Base-by-base conservation (phyloP, 2,797 vertebrate species). In the Picus viridis region DNA sequence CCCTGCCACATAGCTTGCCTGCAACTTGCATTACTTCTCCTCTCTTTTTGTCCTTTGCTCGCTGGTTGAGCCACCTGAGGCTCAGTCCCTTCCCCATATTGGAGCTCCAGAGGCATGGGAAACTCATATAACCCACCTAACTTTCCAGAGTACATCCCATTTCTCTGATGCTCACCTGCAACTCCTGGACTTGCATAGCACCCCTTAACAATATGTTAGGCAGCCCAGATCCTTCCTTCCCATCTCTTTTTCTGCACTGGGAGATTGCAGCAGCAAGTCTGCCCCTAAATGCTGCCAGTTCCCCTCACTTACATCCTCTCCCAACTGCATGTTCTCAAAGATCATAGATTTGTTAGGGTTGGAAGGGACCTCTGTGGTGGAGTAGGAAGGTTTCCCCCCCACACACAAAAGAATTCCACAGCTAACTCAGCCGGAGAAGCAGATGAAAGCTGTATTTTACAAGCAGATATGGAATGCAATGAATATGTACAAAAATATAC, bases 141-240 rank as follows among this genome's bases (percentile, higher is more conserved):
- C 45, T 29, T 49, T 56, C 57, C 43, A 39, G 47, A 72, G 54
- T 12, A 63, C 1, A 6, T 3, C 14, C 3, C 2, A 2, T 7
- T 68, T 67, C 47, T 78, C 73, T 29, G 58, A 43, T 0, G 0
- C 9, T 20, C 39, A 27, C 6, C 41, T 41, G 56, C 59, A 81
- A 22, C 41, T 57, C 54, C 17, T 0, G 0, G 19, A 58, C 27
- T 3, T 0, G 0, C 23, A 6, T 2, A 14, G 4, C 0, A 0
- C 29, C 71, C 54, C 13, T 22, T 64, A 15, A 26, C 67, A 65
- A 10, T 2, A 16, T 26, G 9, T 2, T 2, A 10, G 47, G 15
- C n/a, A 76, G 29, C 29, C 29, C 57, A 22, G 26, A 82, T 22
- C 47, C 19, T 63, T 63, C 8, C 32, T 73, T 71, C 36, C 11